Percentiles rank a stretch among this genome's conserved stretches.
Conservation (phyloP, 2,888 invertebrate species). For the Phrixothrix hirtus region DNA sequence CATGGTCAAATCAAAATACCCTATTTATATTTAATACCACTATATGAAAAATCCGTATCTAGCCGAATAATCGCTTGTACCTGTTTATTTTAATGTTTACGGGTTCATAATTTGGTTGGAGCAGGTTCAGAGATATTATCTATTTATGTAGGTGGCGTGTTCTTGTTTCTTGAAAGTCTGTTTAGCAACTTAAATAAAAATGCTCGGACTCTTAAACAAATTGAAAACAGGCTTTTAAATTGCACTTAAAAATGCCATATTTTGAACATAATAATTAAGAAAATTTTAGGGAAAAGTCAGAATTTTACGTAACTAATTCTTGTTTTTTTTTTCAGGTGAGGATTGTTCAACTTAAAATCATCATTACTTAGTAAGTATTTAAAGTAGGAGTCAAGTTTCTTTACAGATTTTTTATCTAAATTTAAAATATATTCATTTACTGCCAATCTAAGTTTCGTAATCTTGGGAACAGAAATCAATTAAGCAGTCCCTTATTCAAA, state of each 20-base stretch:
- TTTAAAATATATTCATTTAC: no score
- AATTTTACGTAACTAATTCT: neutral
- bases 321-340: slow-evolving; percentile 16
- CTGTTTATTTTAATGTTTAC: slow-evolving; percentile 51
- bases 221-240: slow-evolving; percentile 46
- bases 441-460: no score
- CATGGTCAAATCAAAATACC: slow-evolving; percentile 22
- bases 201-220: slow-evolving; percentile 46
- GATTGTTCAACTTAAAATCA: no score
- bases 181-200: slow-evolving; percentile 44
- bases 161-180: slow-evolving; percentile 46
- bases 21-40: slow-evolving; percentile 29
- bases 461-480: no score
- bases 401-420: no score
- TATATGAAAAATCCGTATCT: slow-evolving; percentile 32
- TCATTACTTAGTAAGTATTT: no score
- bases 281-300: neutral
- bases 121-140: slow-evolving; percentile 49
- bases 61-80: slow-evolving; percentile 31
- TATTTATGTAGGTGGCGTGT: slow-evolving; percentile 51
- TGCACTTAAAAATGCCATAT: slow-evolving; percentile 23
- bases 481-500: no score
- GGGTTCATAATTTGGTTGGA: slow-evolving; percentile 49
- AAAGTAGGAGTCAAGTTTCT: no score
- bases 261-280: neutral